phyloP scores from a whole-genome alignment of 2,797 vertebrate species.

The Chanos chanos region DNA sequence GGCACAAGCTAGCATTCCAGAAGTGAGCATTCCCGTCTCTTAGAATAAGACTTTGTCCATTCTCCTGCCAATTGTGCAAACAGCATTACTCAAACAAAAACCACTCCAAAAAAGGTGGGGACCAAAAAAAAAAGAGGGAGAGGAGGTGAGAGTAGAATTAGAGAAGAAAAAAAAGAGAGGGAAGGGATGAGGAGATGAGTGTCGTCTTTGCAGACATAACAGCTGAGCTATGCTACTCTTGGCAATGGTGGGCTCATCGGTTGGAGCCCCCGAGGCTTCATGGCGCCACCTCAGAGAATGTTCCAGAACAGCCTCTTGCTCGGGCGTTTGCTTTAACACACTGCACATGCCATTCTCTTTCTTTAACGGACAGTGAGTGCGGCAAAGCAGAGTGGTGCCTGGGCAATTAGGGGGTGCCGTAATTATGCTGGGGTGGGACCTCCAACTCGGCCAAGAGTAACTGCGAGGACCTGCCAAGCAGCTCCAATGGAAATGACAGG shows the following conservation, averaged over 20 bases:
- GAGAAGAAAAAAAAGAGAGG: background rate
- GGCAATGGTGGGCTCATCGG: conserved; percentile 71
- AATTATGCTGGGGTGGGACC: conserved; percentile 58
- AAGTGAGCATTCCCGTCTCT: conserved; percentile 30
- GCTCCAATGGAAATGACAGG: conserved; percentile 48
- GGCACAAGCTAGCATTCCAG: conserved; percentile 18
- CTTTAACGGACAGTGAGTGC: too few relatives aligned
- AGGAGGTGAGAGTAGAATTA: conserved; percentile 6
- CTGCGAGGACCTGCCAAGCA: conserved; percentile 42
- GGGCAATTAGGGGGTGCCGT: conserved; percentile 75
- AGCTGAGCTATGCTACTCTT: conserved; percentile 80
- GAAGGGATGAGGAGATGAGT: conserved; percentile 56
- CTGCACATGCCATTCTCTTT: conserved; percentile 89
- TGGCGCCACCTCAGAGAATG: conserved; percentile 84
- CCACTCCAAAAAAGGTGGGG: too few relatives aligned
- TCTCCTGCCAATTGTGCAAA: too few relatives aligned
- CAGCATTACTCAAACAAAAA: too few relatives aligned
- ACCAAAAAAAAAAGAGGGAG: conserved; percentile 3
- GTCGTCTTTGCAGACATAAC: conserved; percentile 79
- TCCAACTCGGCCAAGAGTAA: conserved; percentile 48
- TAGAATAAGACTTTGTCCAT: too few relatives aligned
- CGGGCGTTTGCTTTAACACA: conserved; percentile 71
- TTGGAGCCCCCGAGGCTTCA: conserved; percentile 77
- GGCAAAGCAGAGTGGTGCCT: conserved; percentile 58
- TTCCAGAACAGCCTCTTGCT: conserved; percentile 60